These are phyloP conservation scores for Mycteria americana DNA, from an alignment of 2,797 vertebrate species.

Conservation along the genomic window DNA sequence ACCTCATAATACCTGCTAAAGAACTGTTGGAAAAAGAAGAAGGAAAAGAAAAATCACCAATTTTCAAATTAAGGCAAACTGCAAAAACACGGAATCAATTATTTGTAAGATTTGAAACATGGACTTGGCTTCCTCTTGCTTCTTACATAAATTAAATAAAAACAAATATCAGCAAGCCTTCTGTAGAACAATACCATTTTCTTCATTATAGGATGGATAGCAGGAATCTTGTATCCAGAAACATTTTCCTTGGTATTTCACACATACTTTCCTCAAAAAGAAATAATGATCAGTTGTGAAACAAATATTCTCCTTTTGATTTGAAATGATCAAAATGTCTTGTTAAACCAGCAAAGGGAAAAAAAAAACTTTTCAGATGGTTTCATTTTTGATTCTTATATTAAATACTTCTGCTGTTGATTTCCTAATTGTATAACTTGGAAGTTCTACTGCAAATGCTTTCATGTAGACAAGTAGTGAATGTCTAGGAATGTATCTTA, in stretches of 20 bases:
- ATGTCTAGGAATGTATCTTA: background rate
- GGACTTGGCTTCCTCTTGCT: background rate
- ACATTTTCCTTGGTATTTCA: background rate
- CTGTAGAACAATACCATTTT: background rate
- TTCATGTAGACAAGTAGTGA: background rate
- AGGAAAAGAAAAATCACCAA: background rate
- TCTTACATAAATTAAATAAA: background rate
- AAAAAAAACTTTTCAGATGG: background rate
- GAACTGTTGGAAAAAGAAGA: background rate
- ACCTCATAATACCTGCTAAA: background rate
- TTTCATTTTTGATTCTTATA: background rate
- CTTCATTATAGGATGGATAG: background rate
- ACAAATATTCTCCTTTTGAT: background rate
- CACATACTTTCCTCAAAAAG: background rate
- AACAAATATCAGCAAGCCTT: background rate
- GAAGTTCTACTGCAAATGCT: background rate
- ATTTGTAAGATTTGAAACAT: background rate
- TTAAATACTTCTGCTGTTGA: background rate
- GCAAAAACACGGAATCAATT: background rate
- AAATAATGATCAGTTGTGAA: background rate
- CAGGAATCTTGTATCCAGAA: background rate
- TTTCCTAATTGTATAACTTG: background rate
- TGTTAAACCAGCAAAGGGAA: background rate
- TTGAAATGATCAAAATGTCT: background rate
- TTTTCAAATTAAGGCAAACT: background rate